Conservation (phyloP, 2,888 invertebrate genomes). For the Boloria euphrosyne region DNA sequence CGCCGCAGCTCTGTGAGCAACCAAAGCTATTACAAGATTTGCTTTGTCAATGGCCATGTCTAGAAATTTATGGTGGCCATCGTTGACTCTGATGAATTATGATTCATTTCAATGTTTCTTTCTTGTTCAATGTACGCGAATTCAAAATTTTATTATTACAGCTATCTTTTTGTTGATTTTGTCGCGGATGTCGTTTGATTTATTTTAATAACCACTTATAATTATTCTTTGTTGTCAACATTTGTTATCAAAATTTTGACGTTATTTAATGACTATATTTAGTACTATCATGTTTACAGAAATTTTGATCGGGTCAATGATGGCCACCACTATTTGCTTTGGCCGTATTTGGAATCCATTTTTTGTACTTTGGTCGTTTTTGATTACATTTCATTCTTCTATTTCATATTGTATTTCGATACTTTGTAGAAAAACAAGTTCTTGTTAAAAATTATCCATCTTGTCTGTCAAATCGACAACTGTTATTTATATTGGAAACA, state of each 20-base stretch:
- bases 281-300: too few relatives aligned
- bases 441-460: neutral
- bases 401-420: neutral
- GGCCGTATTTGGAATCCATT: neutral
- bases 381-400: constrained; percentile 19
- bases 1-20: constrained; percentile 82
- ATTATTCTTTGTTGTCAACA: too few relatives aligned
- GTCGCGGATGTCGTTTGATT: too few relatives aligned
- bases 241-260: too few relatives aligned
- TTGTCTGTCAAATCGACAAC: too few relatives aligned
- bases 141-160: too few relatives aligned
- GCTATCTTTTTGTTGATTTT: too few relatives aligned
- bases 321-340: constrained; percentile 5
- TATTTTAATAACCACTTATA: too few relatives aligned
- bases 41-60: constrained; percentile 82
- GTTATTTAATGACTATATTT: too few relatives aligned
- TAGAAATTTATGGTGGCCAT: constrained; percentile 51
- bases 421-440: neutral
- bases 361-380: constrained; percentile 18
- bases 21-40: constrained; percentile 82
- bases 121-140: too few relatives aligned
- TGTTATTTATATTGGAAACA: too few relatives aligned
- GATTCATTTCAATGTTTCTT: too few relatives aligned
- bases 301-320: neutral
- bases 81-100: neutral